Conservation (phyloP, 2,888 invertebrate genomes). For the Spisula solida region DNA sequence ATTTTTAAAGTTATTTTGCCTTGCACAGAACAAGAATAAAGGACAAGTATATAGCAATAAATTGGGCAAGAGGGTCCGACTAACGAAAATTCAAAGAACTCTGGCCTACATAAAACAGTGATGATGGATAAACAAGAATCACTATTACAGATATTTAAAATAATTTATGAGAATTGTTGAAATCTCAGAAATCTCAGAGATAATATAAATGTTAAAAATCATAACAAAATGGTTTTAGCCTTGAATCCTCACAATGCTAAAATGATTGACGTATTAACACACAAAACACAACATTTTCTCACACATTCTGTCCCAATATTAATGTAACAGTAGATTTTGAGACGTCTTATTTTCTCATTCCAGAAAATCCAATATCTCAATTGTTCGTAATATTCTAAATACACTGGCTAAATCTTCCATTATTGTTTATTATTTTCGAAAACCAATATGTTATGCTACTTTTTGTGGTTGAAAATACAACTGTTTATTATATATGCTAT, state of each 20-base stretch:
- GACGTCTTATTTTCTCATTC: background rate
- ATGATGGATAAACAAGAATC: no score
- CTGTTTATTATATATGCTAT: no score
- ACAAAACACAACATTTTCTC: background rate
- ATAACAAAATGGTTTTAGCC: background rate
- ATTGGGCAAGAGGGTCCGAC: no score
- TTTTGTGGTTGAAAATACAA: no score
- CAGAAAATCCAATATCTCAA: constrained; percentile 22
- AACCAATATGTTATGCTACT: no score
- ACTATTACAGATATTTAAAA: no score
- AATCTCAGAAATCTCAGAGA: background rate
- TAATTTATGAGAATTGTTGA: background rate
- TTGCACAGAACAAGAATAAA: no score
- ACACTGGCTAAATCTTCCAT: background rate
- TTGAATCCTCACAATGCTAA: background rate
- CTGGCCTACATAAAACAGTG: no score
- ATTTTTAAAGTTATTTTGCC: no score
- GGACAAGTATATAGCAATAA: no score
- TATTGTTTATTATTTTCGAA: no score
- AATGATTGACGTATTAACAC: background rate
- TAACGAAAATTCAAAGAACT: no score
- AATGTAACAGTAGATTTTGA: background rate
- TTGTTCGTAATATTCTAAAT: background rate
- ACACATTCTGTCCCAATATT: background rate
- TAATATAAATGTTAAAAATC: background rate